Base-by-base conservation (phyloP, 2,113 vertebrate genomes). In the Podilymbus podiceps region DNA sequence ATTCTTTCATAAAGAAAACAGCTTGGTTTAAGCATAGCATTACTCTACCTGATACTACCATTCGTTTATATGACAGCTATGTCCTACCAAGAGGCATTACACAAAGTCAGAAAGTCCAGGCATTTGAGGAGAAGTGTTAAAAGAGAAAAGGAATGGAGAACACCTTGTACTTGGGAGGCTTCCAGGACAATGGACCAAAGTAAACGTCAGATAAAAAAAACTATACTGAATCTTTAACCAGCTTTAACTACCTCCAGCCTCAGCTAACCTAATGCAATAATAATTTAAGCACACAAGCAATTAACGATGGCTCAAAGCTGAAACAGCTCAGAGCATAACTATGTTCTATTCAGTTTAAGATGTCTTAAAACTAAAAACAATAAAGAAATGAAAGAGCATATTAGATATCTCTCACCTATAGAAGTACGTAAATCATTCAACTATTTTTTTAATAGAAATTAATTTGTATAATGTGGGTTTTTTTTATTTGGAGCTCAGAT, bases 221-320 rank as follows among this genome's bases (percentile, higher is more conserved):
- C 46, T 74, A 53, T 33, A 74, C 25, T 17, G 56, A 84, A 91
- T 30, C 74, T 89, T 66, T 68, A 85, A 85, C 53, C 49, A 85
- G 71, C 30, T 85, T 87, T 67, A 89, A 77, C 42, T 35, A 91
- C 75, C 64, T 88, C 69, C 74, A 91, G 81, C 17, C 62, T 79
- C 75, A 89, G 59, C 67, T 82, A 95, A 89, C n/a, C 46, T 66
- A 64, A 49, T 53, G 82, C 9, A 96, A 85, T 68, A 66, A 94
- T 68, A 66, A 94, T 73, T 76, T 69, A 96, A 88, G 42, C 53
- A 92, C 38, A 68, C 10, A 85, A 82, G 50, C 56, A 96, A 96
- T 91, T 93, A 95, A 91, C 85, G 58, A 89, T 58, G 38, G 46
- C 62, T 95, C 66, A 88, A 89, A 91, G 81, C 62, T 49, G 69